These are phyloP conservation scores for Nomia melanderi DNA, from an alignment of 1,140 invertebrate species.

Conservation along the genomic window DNA sequence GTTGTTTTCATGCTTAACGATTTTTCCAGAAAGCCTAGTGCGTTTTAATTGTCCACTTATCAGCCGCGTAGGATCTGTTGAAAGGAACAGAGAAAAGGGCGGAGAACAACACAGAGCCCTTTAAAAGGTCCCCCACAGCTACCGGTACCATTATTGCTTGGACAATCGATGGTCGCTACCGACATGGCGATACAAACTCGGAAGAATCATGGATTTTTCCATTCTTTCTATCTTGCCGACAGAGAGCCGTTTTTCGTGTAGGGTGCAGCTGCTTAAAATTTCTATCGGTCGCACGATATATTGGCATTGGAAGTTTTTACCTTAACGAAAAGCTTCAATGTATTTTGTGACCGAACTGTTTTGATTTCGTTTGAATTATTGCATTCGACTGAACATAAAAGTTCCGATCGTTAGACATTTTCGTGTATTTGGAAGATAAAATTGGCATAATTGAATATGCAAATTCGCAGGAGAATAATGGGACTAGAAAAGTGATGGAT, in stretches of 20 bases:
- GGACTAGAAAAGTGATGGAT: too few species aligned
- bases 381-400: too few species aligned
- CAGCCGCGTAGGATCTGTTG: constrained; percentile 24
- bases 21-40: neutral
- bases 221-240: constrained; percentile 4
- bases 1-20: constrained; percentile 28
- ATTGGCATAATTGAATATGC: too few species aligned
- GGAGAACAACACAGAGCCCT: constrained; percentile 15
- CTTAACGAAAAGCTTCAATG: too few species aligned
- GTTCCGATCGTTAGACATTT: too few species aligned
- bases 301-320: neutral
- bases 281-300: neutral
- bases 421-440: too few species aligned
- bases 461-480: too few species aligned
- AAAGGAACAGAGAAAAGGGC: constrained; percentile 16
- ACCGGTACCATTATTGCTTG: constrained; percentile 33
- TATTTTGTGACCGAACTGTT: too few species aligned
- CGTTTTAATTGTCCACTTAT: constrained; percentile 40
- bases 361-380: too few species aligned
- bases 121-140: constrained; percentile 31
- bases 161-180: constrained; percentile 39
- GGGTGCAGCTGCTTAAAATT: neutral
- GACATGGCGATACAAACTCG: constrained; percentile 14
- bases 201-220: constrained; percentile 21
- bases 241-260: neutral